phyloP scores from a whole-genome alignment of 2,113 vertebrate species.

The Chauna torquata region DNA sequence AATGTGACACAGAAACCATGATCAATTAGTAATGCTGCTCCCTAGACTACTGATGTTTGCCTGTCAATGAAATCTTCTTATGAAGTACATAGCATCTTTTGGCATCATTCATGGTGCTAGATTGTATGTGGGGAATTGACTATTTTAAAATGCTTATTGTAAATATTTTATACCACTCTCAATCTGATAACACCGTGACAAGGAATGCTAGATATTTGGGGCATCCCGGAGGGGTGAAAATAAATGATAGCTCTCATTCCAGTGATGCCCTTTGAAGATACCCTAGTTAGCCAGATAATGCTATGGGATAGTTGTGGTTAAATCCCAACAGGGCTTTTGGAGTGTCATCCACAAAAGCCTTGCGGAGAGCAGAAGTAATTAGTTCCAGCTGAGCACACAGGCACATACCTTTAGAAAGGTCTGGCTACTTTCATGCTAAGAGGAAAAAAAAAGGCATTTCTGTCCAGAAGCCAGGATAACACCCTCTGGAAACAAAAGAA shows the following conservation, averaged over 20 bases:
- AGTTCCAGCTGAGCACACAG: slow-evolving; percentile 12
- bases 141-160: neutral
- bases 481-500: neutral
- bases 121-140: neutral
- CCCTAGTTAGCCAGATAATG: neutral
- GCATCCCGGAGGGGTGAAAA: neutral
- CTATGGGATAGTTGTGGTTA: neutral
- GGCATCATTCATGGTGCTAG: neutral
- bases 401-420: neutral
- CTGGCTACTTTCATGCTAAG: neutral
- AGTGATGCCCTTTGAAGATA: slow-evolving; percentile 12
- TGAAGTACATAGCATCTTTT: neutral
- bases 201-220: neutral
- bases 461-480: neutral
- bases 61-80: neutral
- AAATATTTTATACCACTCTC: slow-evolving; percentile 12
- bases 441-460: neutral
- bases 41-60: neutral
- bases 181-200: neutral
- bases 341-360: slow-evolving; percentile 21
- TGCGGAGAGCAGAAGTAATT: neutral
- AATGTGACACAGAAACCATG: neutral
- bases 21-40: neutral
- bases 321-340: slow-evolving; percentile 10
- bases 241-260: neutral